Percentiles rank a stretch among this genome's conserved stretches.
phyloP scores from a whole-genome alignment of 1,140 invertebrate genomes.

The Saccostrea echinata region DNA sequence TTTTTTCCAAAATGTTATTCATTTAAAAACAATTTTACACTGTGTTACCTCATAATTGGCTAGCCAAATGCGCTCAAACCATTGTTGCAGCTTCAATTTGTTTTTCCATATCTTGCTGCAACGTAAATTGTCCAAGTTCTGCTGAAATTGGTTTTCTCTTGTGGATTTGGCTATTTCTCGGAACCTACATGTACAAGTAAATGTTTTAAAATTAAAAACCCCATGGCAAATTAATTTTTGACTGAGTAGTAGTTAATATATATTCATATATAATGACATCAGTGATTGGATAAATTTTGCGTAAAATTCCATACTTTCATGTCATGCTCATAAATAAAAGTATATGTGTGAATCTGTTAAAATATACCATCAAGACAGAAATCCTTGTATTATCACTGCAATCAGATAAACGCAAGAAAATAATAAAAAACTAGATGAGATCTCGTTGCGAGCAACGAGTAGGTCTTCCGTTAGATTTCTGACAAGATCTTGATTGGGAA shows the following conservation, averaged over 20 bases:
- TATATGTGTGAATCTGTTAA: background rate
- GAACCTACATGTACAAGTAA: conserved; percentile 20
- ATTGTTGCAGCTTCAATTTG: conserved; percentile 17
- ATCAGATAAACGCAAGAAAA: too few relatives aligned
- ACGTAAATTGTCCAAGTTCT: background rate
- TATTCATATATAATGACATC: background rate
- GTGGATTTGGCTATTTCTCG: conserved; percentile 42
- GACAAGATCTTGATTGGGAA: too few relatives aligned
- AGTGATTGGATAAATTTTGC: conserved; percentile 24
- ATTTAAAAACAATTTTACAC: conserved; percentile 10
- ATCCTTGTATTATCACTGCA: background rate
- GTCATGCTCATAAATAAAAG: background rate
- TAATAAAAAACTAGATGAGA: too few relatives aligned
- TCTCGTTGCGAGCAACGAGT: too few relatives aligned
- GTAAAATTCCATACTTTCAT: background rate
- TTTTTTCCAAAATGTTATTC: background rate
- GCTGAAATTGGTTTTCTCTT: conserved; percentile 24
- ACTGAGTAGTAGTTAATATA: background rate
- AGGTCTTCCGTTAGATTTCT: too few relatives aligned
- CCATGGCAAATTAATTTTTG: too few relatives aligned
- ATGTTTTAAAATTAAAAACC: background rate
- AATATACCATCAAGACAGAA: background rate
- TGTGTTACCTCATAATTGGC: conserved; percentile 26
- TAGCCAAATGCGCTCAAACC: conserved; percentile 39
- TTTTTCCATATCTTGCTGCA: conserved; percentile 34